A percentile compares a stretch with the other conserved stretches of the same genome.
These are phyloP conservation scores for Miichthys miiuy DNA, from an alignment of 2,797 vertebrate genomes.

Conservation along the genomic window DNA sequence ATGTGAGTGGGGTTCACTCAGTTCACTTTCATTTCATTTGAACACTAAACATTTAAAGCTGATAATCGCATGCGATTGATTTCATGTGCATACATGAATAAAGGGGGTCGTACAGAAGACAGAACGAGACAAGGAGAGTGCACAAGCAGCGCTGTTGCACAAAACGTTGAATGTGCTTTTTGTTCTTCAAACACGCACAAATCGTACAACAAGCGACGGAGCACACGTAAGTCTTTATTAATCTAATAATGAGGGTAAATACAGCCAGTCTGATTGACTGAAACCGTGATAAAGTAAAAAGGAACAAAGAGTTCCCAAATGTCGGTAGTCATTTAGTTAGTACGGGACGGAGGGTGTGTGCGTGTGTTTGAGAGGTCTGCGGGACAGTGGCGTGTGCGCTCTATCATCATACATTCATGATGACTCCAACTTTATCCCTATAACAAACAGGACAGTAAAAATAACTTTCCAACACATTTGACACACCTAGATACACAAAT, in stretches of 20 bases:
- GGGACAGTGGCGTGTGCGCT: slow-evolving; percentile 1
- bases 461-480: not conserved
- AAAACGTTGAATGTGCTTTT: slow-evolving; percentile 13
- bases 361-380: not conserved
- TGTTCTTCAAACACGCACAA: not conserved
- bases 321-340: too few relatives aligned
- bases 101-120: not conserved
- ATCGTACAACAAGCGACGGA: not conserved
- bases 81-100: not conserved
- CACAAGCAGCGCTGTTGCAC: not conserved
- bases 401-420: not conserved
- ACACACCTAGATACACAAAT: not conserved
- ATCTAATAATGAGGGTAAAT: too few relatives aligned
- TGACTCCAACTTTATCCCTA: not conserved
- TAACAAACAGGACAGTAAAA: not conserved
- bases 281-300: not conserved
- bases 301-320: slow-evolving; percentile 25
- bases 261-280: not conserved
- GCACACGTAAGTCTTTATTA: not conserved
- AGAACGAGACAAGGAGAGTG: fast-evolving
- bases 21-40: too few relatives aligned
- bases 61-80: not conserved
- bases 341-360: not conserved
- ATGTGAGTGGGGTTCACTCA: not conserved
- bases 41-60: not conserved